These are phyloP conservation scores for Recurvirostra avosetta DNA, from an alignment of 2,113 vertebrate genomes.

Conservation along the genomic window DNA sequence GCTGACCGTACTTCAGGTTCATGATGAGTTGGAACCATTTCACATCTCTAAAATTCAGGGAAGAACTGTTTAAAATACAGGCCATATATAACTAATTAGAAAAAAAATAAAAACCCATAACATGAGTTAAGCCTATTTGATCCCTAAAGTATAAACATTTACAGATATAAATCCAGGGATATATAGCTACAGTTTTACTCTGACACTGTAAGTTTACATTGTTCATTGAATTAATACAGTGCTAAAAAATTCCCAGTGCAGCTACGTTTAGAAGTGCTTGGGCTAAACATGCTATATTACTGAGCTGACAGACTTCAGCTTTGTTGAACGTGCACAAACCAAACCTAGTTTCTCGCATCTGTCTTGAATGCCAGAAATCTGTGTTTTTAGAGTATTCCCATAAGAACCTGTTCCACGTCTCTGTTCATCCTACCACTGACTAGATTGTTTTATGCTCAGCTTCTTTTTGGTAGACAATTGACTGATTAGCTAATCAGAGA, in stretches of 20 bases:
- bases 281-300: background rate
- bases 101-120: background rate
- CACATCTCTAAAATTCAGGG: background rate
- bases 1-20: background rate
- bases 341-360: conserved; percentile 9
- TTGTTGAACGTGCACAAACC: background rate
- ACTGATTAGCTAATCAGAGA: background rate
- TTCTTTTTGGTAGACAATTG: background rate
- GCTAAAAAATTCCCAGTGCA: background rate
- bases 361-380: background rate
- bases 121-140: background rate
- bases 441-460: background rate
- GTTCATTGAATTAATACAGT: background rate
- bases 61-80: background rate
- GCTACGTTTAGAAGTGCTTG: background rate
- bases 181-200: background rate
- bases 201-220: background rate
- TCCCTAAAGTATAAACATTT: background rate
- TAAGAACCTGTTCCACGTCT: background rate
- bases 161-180: background rate
- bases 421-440: background rate
- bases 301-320: conserved; percentile 17
- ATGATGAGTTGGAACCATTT: background rate
- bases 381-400: background rate
- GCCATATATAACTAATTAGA: background rate